Evolutionary conservation across 2,113 vertebrate species (phyloP).

Genomic region (Cricetomys ansorgei): DNA sequence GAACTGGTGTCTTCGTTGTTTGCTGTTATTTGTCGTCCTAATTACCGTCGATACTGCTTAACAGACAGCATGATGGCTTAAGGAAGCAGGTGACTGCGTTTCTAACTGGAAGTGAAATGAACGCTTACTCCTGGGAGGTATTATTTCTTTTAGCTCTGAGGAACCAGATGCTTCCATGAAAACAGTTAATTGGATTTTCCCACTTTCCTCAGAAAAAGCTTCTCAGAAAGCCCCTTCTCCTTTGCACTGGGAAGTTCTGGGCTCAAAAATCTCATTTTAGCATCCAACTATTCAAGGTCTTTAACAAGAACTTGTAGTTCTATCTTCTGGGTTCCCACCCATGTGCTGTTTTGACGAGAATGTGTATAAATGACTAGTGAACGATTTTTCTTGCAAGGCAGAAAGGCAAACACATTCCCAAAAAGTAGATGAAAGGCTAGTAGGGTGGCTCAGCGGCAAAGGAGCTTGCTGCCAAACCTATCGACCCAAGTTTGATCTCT

Average conservation of each 20-base stretch:
- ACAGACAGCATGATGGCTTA: conserved; percentile 29
- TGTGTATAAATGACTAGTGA: background rate
- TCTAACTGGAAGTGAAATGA: conserved; percentile 32
- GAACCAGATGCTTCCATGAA: conserved; percentile 65
- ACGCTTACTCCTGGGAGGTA: conserved; percentile 54
- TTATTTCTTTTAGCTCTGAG: conserved; percentile 60
- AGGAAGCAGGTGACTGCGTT: background rate
- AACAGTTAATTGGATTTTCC: conserved; percentile 73
- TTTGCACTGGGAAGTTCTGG: conserved; percentile 43
- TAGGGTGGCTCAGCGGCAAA: background rate
- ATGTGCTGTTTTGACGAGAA: background rate
- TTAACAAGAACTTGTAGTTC: background rate
- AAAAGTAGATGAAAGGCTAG: background rate
- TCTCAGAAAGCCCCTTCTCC: conserved; percentile 41
- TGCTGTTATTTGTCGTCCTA: conserved; percentile 55
- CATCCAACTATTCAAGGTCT: background rate
- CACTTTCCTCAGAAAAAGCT: conserved; percentile 57
- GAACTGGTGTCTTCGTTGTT: background rate
- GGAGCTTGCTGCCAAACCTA: background rate
- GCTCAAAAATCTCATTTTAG: conserved; percentile 48
- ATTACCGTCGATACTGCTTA: conserved; percentile 55
- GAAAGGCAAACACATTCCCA: background rate
- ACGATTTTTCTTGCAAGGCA: background rate
- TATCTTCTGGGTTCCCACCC: background rate
- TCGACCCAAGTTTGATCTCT: background rate